Base-by-base conservation (phyloP, 64 coral and sea anemone genomes). In the Acropora tenuis region DNA sequence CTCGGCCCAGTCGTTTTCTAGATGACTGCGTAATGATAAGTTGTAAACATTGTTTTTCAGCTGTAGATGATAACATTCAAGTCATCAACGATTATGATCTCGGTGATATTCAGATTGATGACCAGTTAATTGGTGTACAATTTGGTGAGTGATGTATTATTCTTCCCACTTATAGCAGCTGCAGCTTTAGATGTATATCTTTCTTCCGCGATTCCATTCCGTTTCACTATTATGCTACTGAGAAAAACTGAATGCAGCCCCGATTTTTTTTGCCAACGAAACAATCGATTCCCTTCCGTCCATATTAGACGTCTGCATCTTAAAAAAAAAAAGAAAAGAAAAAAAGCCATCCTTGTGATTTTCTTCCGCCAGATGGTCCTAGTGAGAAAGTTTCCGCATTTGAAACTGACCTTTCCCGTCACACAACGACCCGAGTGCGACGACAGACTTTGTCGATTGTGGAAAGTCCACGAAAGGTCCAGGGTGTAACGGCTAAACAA, bases 401-500 rank as follows among this genome's bases (percentile, higher is more conserved):
- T 69, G 42, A 85, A 48, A 43, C 41, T 30, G 61, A 48, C 49
- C 48, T 85, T 18, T 46, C 63, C 4, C 69, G 46, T 67, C 61
- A 85, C 65, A 49, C 82, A 48, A 65, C 45, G 82, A 17, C 65
- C 18, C 82, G 82, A 85, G 82, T 85, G 15, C 82, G 82, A 20
- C 82, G 82, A 68, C 82, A 85, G 44, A 10, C 72, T 50, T 4
- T 49, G 30, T 30, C 30, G 9, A 9, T 48, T 8, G 7, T 8
- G 6, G 63, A 65, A 5, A 44, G 2, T 8, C 42, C 7, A 46
- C 15, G 18, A 10, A 69, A n/a, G 20, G 91, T 93, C 47, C 83
- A 87, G 66, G 91, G 83, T 16, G 75, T 93, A 75, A 83, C 91
- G 49, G 91, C 58, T 19, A 88, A 50, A 40, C 91, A 93, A 78